These are phyloP conservation scores for Teleiodes luculella DNA, from an alignment of 2,888 invertebrate species.

Conservation along the genomic window DNA sequence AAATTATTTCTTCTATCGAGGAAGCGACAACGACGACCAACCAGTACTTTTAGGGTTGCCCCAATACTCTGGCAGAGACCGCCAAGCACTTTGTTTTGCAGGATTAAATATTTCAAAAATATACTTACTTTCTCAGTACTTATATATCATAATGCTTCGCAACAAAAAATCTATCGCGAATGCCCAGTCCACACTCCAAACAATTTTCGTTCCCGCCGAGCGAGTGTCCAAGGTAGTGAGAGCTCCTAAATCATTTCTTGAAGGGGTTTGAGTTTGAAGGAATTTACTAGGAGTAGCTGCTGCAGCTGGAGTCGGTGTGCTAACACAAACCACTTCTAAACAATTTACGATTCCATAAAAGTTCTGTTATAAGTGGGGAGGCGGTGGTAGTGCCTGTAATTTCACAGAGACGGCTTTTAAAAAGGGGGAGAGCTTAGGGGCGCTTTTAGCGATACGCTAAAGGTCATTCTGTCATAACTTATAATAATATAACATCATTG, in stretches of 20 bases:
- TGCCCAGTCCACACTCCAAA: too few relatives aligned
- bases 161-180: too few relatives aligned
- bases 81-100: too few relatives aligned
- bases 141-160: too few relatives aligned
- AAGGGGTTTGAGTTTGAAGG: constrained; percentile 19
- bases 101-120: too few relatives aligned
- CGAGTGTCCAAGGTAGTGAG: background rate
- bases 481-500: too few relatives aligned
- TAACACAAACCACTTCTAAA: constrained; percentile 40
- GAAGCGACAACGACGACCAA: too few relatives aligned
- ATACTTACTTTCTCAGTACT: too few relatives aligned
- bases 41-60: too few relatives aligned
- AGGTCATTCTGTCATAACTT: too few relatives aligned
- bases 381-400: constrained; percentile 38
- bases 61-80: too few relatives aligned
- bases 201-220: background rate
- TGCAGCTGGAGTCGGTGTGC: constrained; percentile 29
- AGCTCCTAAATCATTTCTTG: background rate
- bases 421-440: constrained; percentile 19
- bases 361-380: constrained; percentile 43
- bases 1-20: too few relatives aligned
- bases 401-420: constrained; percentile 35
- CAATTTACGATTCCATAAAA: constrained; percentile 49
- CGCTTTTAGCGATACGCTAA: background rate
- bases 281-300: constrained; percentile 27